Conservation (phyloP, 2,797 vertebrate genomes). For the Centroberyx gerrardi region DNA sequence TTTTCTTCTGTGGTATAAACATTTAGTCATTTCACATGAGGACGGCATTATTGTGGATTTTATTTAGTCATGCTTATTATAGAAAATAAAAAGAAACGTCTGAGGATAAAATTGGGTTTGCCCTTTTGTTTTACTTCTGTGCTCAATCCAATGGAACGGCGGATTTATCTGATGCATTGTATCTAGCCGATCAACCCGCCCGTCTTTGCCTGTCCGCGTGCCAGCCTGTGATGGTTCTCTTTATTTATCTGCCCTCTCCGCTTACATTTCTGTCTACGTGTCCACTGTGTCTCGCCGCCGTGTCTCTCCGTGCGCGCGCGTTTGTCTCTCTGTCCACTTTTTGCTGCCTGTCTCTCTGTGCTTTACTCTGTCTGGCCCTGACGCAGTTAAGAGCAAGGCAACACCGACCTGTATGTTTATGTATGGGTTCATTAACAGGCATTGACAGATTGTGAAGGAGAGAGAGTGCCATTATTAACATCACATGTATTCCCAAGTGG, state of each 20-base stretch:
- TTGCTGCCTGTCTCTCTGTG: constrained; percentile 8
- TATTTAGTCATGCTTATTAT: constrained; percentile 80
- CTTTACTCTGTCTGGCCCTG: constrained; percentile 1
- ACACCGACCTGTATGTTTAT: constrained; percentile 61
- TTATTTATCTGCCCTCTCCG: constrained; percentile 33
- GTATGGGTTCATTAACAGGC: constrained; percentile 61
- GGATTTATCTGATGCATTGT: constrained; percentile 69
- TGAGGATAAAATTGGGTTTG: constrained; percentile 62
- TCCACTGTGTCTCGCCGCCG: constrained; percentile 1
- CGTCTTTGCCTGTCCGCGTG: constrained; percentile 36
- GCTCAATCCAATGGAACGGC: constrained; percentile 68
- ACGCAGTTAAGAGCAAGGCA: constrained; percentile 13
- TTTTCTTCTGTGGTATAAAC: constrained; percentile 82
- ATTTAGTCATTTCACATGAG: constrained; percentile 80
- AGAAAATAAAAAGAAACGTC: constrained; percentile 77
- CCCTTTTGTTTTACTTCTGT: constrained; percentile 73
- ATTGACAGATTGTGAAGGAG: constrained; percentile 63
- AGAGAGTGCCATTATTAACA: constrained; percentile 55
- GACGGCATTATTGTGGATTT: constrained; percentile 79
- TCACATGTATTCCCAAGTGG: constrained; percentile 55
- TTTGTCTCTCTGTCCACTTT: neutral
- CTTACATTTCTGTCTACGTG: constrained; percentile 11
- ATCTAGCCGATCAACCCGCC: constrained; percentile 58
- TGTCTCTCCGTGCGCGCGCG: neutral
- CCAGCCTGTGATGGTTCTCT: constrained; percentile 46